Evolutionary conservation across 1,140 invertebrate species (phyloP).

Genomic region (Heterodera carotae): DNA sequence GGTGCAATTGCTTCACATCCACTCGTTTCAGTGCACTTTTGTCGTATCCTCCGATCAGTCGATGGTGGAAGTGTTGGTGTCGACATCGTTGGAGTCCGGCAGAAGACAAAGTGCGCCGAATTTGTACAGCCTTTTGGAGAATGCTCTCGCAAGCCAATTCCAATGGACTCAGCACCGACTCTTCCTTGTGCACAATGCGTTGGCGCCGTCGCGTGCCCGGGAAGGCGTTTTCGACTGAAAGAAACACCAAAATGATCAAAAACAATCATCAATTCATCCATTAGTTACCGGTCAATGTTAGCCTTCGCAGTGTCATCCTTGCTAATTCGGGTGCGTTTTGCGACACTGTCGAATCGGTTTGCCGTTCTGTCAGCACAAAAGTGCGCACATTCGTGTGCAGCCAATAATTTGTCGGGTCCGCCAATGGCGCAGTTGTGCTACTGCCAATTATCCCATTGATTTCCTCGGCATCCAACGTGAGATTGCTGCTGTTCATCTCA

Average conservation of each 20-base stretch:
- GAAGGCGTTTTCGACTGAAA: conserved; percentile 49
- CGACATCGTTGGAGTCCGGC: conserved; percentile 5
- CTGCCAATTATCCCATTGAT: not conserved
- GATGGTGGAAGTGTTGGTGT: conserved; percentile 37
- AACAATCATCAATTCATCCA: no score
- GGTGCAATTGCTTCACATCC: conserved; percentile 53
- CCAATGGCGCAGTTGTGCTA: not conserved
- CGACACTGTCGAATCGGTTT: conserved; percentile 36
- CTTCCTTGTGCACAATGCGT: conserved; percentile 28
- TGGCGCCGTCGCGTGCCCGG: conserved; percentile 47
- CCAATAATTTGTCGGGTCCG: conserved; percentile 43
- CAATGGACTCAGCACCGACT: conserved; percentile 47
- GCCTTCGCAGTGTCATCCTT: conserved; percentile 37
- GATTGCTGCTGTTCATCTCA: not conserved
- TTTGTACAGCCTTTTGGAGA: conserved; percentile 47
- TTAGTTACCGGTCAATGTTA: conserved; percentile 43
- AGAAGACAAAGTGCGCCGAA: conserved; percentile 39
- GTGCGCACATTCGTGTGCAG: conserved; percentile 47
- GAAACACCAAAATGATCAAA: not conserved
- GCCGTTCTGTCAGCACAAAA: conserved; percentile 49
- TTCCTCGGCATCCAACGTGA: not conserved
- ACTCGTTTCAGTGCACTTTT: conserved; percentile 34
- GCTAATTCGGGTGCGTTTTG: conserved; percentile 52
- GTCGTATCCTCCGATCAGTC: conserved; percentile 27
- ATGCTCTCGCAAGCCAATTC: conserved; percentile 52